Evolutionary conservation across 2,113 vertebrate genomes (phyloP).

Genomic region (Coregonus clupeaformis): DNA sequence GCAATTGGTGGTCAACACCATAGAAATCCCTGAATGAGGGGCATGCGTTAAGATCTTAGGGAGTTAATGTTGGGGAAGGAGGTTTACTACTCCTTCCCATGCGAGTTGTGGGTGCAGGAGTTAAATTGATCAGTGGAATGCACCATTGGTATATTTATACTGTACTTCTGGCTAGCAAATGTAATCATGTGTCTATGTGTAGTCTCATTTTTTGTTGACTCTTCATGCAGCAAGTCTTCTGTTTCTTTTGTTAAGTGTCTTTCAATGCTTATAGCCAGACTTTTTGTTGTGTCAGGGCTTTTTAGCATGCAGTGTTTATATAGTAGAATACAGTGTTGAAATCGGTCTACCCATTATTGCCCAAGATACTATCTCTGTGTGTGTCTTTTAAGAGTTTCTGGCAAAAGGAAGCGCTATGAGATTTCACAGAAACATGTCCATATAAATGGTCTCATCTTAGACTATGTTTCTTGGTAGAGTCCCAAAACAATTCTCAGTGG

Average conservation of each 20-base stretch:
- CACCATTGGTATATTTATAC: constrained; percentile 53
- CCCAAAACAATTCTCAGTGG: neutral
- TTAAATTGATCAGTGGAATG: constrained; percentile 57
- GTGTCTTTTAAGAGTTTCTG: neutral
- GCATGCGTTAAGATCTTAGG: constrained; percentile 35
- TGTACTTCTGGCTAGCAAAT: constrained; percentile 30
- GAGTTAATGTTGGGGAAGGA: constrained; percentile 4
- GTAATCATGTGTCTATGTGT: constrained; percentile 5
- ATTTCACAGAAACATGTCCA: constrained; percentile 8
- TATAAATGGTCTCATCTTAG: neutral
- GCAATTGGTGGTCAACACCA: constrained; percentile 50
- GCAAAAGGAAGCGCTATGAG: neutral
- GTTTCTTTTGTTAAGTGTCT: neutral
- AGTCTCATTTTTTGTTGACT: constrained; percentile 32
- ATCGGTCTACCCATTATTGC: neutral
- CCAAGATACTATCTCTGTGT: neutral
- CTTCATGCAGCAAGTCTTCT: constrained; percentile 12
- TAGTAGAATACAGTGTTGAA: neutral
- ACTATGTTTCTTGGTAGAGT: neutral
- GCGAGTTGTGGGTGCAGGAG: constrained; percentile 29
- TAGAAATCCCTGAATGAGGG: constrained; percentile 26
- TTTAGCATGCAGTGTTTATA: neutral
- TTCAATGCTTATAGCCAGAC: neutral
- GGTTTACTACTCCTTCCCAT: constrained; percentile 21
- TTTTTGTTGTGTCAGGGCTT: neutral